Percentiles rank a stretch among this genome's conserved stretches.
Conservation (phyloP, 2,888 invertebrate species). For the Ectemnius continuus region DNA sequence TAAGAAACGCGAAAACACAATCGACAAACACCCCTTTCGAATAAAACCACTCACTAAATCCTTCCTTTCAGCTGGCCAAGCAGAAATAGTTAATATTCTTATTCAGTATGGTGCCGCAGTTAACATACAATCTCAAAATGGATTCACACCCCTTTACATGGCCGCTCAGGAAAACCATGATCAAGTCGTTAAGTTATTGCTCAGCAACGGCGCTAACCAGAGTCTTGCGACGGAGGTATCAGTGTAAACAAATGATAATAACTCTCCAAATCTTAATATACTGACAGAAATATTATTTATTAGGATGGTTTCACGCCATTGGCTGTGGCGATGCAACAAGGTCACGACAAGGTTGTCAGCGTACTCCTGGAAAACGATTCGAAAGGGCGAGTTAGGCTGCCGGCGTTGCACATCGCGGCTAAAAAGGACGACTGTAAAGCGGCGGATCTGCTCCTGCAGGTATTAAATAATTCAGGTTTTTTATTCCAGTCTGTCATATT, state of each 20-base stretch:
- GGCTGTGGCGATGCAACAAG: constrained; percentile 99
- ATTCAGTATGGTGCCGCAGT: constrained; percentile 95
- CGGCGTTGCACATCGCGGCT: constrained; percentile 98
- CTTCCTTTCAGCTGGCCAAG: constrained; percentile 88
- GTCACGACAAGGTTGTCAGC: constrained; percentile 97
- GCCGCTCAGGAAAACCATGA: constrained; percentile 99
- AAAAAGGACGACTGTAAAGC: constrained; percentile 99
- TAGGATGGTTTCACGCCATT: constrained; percentile 98
- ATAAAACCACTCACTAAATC: neutral
- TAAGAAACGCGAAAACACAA: constrained; percentile 58
- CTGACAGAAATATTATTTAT: neutral
- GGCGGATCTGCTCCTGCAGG: constrained; percentile 92
- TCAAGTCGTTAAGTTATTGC: constrained; percentile 92
- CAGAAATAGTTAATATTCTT: constrained; percentile 93
- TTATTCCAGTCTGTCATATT: neutral
- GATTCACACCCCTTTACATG: constrained; percentile 99
- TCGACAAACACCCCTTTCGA: neutral
- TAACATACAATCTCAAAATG: constrained; percentile 97
- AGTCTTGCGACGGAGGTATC: constrained; percentile 95
- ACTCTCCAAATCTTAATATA: neutral
- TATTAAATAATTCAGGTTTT: constrained; percentile 63
- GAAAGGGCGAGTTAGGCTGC: constrained; percentile 95
- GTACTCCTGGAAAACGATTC: constrained; percentile 97
- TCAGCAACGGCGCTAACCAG: constrained; percentile 96
- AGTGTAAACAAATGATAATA: neutral